Conservation (phyloP, 2,113 vertebrate genomes). For the Cyanistes caeruleus region DNA sequence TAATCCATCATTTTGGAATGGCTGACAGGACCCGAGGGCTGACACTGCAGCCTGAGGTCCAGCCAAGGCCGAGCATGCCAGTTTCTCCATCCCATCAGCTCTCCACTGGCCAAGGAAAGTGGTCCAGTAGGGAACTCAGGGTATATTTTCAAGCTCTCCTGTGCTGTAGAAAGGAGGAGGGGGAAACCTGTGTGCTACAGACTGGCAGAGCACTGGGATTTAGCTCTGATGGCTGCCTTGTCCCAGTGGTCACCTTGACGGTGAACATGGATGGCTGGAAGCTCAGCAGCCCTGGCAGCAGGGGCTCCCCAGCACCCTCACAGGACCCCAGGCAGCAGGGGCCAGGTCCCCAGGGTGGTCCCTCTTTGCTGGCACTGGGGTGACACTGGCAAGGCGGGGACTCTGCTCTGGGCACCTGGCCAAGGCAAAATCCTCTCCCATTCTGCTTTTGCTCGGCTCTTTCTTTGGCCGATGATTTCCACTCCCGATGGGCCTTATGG, state of each 20-base stretch:
- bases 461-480: background rate
- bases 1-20: background rate
- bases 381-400: background rate
- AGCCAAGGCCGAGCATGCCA: background rate
- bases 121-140: too few species aligned
- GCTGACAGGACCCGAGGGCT: background rate
- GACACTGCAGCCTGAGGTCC: accelerated
- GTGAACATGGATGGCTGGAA: background rate
- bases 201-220: background rate
- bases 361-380: background rate
- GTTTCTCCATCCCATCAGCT: background rate
- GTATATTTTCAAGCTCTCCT: background rate
- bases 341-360: background rate
- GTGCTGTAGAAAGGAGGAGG: background rate
- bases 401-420: accelerated
- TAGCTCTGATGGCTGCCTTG: background rate
- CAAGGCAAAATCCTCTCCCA: background rate
- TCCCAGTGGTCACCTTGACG: background rate
- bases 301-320: accelerated
- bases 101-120: background rate
- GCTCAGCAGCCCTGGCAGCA: background rate
- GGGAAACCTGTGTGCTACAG: background rate
- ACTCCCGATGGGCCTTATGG: accelerated
- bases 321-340: accelerated
- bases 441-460: background rate